Evolutionary conservation across 2,113 vertebrate genomes (phyloP).

Genomic region (Nycticryphes semicollaris): DNA sequence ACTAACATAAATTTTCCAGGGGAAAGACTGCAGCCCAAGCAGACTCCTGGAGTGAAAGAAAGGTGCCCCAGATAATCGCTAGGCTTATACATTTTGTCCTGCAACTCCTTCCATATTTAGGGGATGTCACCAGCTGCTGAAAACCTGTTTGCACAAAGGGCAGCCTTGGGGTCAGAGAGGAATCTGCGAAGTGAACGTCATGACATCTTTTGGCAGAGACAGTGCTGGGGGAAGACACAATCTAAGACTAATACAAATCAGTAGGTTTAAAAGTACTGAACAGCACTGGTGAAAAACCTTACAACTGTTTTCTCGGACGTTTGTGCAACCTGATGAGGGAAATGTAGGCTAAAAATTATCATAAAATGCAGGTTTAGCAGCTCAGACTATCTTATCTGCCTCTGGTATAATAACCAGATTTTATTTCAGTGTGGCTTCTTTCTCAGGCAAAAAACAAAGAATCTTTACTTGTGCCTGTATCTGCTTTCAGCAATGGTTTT

Average conservation of each 20-base stretch:
- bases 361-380: neutral
- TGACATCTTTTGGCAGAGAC: neutral
- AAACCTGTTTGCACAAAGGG: neutral
- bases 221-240: neutral
- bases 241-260: neutral
- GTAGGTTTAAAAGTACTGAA: neutral
- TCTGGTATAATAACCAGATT: neutral
- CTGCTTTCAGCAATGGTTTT: neutral
- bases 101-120: neutral
- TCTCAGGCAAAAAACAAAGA: neutral
- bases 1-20: neutral
- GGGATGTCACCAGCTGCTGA: neutral
- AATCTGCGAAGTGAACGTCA: neutral
- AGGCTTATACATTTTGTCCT: neutral
- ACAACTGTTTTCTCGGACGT: neutral
- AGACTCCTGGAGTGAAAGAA: neutral
- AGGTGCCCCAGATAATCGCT: neutral
- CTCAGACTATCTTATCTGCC: neutral
- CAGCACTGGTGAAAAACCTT: neutral
- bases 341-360: neutral
- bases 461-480: neutral
- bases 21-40: neutral
- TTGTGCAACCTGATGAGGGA: neutral
- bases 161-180: neutral
- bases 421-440: neutral